Evolutionary conservation across 1,140 invertebrate genomes (phyloP).

Genomic region (Cotesia glomerata): DNA sequence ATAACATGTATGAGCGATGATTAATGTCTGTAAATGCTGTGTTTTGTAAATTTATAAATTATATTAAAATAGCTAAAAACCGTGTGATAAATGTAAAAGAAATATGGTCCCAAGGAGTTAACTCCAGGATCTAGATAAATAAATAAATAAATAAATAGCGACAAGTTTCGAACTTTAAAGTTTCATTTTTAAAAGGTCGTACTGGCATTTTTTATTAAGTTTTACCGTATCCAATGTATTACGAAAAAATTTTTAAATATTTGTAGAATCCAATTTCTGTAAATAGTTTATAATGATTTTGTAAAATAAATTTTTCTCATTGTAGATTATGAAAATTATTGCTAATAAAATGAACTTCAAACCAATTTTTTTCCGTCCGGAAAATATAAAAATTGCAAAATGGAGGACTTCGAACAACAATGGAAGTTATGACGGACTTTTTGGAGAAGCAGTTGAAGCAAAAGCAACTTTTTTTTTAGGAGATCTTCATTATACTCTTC

Average conservation of each 20-base stretch:
- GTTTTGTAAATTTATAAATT: constrained; percentile 15
- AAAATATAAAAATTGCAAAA: constrained; percentile 65
- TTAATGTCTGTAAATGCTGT: not conserved
- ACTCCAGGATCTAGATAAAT: no score
- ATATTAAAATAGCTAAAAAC: not conserved
- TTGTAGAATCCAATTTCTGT: no score
- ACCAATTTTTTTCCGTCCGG: constrained; percentile 69
- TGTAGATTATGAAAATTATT: constrained; percentile 72
- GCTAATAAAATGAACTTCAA: constrained; percentile 74
- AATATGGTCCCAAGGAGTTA: no score
- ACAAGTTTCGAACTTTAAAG: no score
- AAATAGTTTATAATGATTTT: not conserved
- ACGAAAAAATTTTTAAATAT: no score
- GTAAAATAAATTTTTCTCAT: constrained; percentile 24
- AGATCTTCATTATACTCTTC: constrained; percentile 76
- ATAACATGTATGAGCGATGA: no score
- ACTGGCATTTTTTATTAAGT: no score
- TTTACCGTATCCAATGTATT: no score
- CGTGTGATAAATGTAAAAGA: no score
- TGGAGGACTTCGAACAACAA: constrained; percentile 71
- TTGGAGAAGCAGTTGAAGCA: constrained; percentile 73
- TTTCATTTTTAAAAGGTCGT: no score
- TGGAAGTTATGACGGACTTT: constrained; percentile 71
- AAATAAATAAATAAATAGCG: no score
- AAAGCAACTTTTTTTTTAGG: constrained; percentile 77